Base-by-base conservation (phyloP, 2,113 vertebrate species). In the Amphiprion percula region DNA sequence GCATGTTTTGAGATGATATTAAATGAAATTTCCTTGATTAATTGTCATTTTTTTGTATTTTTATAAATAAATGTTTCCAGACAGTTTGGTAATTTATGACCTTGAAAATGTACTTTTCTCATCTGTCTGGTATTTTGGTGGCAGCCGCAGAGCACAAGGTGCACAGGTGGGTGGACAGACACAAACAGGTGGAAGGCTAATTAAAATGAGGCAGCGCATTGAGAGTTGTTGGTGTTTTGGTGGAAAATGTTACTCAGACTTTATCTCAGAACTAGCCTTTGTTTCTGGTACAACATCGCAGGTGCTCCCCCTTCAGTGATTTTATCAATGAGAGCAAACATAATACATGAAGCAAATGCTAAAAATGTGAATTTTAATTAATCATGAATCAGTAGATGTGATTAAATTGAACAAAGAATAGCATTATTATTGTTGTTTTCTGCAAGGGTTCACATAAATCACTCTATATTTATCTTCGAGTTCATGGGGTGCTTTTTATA, bases 181-280 rank as follows among this genome's bases (percentile, higher is more conserved):
- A 26, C 41, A 70, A 70, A 59, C 24, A 49, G 0, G 37, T 10
- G 44, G 54, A 15, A 70, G 4, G 56, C 44, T 47, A 70, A 59
- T 69, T 21, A 58, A 28, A 10, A 0, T 58, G 52, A 30, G 24
- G 7, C 17, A 12, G 16, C 15, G 55, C 3, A 9, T 15, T 58
- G 28, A 46, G 23, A 21, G 39, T 10, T n/a, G 30, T 60, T 69
- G 41, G 37, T 58, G 46, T 30, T 56, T 69, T 58, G 24, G 26
- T 58, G 54, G 39, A 26, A 58, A 58, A 16, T 55, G 15, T 70
- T 24, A 70, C 60, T 44, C 60, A 23, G 17, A 6, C 41, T 28
- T 0, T 28, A 11, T 49, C 30, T 4, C 30, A 4, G 15, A 49
- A 17, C 47, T 37, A 8, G 8, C 7, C 33, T 37, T 37, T 49